Conservation (phyloP, 1,140 invertebrate species). For the Hormaphis cornu region DNA sequence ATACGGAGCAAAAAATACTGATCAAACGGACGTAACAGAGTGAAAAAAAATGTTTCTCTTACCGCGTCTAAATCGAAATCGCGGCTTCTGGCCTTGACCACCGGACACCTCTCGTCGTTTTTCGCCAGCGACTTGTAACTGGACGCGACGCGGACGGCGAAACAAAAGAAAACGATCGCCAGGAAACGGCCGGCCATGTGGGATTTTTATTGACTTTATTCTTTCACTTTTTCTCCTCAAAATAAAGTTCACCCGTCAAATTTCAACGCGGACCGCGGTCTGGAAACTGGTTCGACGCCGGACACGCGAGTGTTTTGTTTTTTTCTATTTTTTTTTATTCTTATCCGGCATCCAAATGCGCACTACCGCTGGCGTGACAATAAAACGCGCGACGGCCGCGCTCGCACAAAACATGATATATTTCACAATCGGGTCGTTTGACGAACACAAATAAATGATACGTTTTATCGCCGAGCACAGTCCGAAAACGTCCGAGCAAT, state of each 20-base stretch:
- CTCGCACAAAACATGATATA: too few species aligned
- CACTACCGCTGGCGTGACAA: too few species aligned
- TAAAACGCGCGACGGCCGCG: too few species aligned
- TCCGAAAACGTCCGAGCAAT: too few species aligned
- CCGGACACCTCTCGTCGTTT: constrained; percentile 52
- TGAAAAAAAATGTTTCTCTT: constrained; percentile 23
- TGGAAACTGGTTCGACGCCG: background rate
- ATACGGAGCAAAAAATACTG: too few species aligned
- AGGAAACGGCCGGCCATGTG: background rate
- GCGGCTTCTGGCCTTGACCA: constrained; percentile 45
- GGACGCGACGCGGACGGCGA: background rate
- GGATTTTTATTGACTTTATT: background rate
- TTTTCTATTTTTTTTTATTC: background rate
- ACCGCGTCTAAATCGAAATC: constrained; percentile 47
- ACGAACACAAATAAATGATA: too few species aligned
- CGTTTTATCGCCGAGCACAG: too few species aligned
- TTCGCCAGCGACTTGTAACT: constrained; percentile 43
- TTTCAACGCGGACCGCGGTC: background rate
- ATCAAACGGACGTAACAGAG: too few species aligned
- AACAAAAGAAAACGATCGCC: background rate
- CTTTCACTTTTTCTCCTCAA: background rate
- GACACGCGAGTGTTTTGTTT: background rate
- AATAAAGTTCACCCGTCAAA: background rate
- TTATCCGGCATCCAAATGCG: constrained; percentile 17
- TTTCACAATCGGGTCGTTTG: too few species aligned